A percentile compares a stretch with the other conserved stretches of the same genome.
These are phyloP conservation scores for Amphipyra berbera DNA, from an alignment of 2,888 invertebrate genomes.

Conservation along the genomic window DNA sequence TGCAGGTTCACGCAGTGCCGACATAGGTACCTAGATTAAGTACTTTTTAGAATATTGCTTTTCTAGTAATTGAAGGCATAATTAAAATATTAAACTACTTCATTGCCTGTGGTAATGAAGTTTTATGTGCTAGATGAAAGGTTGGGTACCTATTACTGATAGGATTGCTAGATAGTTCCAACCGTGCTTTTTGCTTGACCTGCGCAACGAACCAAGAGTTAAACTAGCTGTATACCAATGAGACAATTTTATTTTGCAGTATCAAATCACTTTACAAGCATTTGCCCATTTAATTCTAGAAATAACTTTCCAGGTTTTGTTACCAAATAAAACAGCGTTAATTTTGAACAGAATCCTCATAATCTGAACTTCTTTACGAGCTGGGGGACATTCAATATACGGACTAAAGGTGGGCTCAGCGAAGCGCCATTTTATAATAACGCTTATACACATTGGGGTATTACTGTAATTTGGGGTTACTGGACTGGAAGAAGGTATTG, in stretches of 20 bases:
- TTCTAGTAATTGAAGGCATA: slow-evolving; percentile 12
- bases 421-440: slow-evolving; percentile 56
- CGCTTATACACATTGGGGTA: slow-evolving; percentile 60
- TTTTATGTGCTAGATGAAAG: too few relatives aligned
- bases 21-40: slow-evolving; percentile 18
- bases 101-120: not conserved
- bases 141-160: not conserved
- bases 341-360: slow-evolving; percentile 42
- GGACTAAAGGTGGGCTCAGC: slow-evolving; percentile 52
- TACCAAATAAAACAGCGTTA: slow-evolving; percentile 26
- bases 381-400: slow-evolving; percentile 60
- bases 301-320: not conserved
- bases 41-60: slow-evolving; percentile 11
- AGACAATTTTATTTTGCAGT: too few relatives aligned
- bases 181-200: too few relatives aligned
- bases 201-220: too few relatives aligned
- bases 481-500: slow-evolving; percentile 56
- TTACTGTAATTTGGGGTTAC: slow-evolving; percentile 67
- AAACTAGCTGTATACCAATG: too few relatives aligned
- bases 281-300: too few relatives aligned
- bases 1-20: slow-evolving; percentile 18
- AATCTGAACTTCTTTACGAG: slow-evolving; percentile 59
- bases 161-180: not conserved
- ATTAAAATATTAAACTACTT: not conserved
- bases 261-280: not conserved